A percentile compares a stretch with the other conserved stretches of the same genome.
Evolutionary conservation across 1,140 invertebrate species (phyloP).

Genomic region (Ditylenchus dipsaci): DNA sequence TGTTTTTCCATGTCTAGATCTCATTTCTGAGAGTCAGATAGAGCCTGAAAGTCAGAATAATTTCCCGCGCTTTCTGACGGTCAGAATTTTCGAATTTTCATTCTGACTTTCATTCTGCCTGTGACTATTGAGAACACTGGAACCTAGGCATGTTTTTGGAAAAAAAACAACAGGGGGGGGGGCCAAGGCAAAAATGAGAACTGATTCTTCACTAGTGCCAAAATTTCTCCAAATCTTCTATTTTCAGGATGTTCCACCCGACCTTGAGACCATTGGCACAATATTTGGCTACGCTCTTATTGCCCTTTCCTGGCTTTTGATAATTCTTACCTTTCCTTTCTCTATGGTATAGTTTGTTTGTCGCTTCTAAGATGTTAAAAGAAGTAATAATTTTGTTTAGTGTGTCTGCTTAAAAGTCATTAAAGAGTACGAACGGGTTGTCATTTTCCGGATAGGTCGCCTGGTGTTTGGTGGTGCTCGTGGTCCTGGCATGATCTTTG

Average conservation of each 20-base stretch:
- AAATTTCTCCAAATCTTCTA: no score
- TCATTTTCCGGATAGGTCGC: constrained; percentile 57
- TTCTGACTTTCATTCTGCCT: no score
- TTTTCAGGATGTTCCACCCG: constrained; percentile 57
- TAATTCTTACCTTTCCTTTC: constrained; percentile 74
- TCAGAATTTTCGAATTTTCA: no score
- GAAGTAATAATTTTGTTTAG: background rate
- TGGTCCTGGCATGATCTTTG: constrained; percentile 69
- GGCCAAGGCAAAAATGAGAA: no score
- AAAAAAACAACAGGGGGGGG: no score
- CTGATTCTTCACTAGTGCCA: no score
- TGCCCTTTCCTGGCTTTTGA: constrained; percentile 63
- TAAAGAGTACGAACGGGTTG: constrained; percentile 58
- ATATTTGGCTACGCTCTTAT: constrained; percentile 56
- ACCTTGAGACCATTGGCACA: constrained; percentile 57
- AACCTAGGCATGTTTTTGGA: no score
- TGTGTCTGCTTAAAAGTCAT: constrained; percentile 43
- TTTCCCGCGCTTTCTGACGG: no score
- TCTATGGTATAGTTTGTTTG: constrained; percentile 62
- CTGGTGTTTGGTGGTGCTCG: constrained; percentile 56
- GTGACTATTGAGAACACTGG: no score
- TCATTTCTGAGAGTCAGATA: no score
- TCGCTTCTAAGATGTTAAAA: background rate
- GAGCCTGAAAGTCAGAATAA: no score
- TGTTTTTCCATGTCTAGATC: no score